Evolutionary conservation across 2,797 vertebrate genomes (phyloP).

Genomic region (Novumbra hubbsi): DNA sequence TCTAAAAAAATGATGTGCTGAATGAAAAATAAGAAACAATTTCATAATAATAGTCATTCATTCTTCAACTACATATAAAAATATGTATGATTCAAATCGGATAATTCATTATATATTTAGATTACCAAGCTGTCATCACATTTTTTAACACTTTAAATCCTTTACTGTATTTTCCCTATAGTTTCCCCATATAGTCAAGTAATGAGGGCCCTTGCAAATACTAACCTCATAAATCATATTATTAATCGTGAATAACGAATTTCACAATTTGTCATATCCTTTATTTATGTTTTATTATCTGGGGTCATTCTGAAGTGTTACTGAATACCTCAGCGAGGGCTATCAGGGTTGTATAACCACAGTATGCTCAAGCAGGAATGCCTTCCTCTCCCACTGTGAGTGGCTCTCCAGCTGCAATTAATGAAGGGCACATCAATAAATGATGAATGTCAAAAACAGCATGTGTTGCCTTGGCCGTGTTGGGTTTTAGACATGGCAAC

Average conservation of each 20-base stretch:
- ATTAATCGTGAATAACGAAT: too few relatives aligned
- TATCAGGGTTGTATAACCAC: slow-evolving; percentile 60
- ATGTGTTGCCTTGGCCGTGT: slow-evolving; percentile 62
- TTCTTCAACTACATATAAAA: background rate
- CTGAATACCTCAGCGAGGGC: slow-evolving; percentile 43
- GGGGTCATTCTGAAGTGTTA: too few relatives aligned
- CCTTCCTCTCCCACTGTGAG: slow-evolving; percentile 51
- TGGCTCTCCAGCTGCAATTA: slow-evolving; percentile 72
- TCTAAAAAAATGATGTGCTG: background rate
- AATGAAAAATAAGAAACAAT: background rate
- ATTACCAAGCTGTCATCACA: background rate
- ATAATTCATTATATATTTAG: background rate
- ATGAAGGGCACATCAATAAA: slow-evolving; percentile 74
- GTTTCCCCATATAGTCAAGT: too few relatives aligned
- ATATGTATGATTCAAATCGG: background rate
- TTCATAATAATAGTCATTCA: background rate
- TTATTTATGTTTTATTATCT: too few relatives aligned
- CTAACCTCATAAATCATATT: too few relatives aligned
- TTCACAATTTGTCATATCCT: too few relatives aligned
- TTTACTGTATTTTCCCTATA: too few relatives aligned
- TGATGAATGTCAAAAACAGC: slow-evolving; percentile 81
- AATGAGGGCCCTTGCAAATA: too few relatives aligned
- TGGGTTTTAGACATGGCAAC: slow-evolving; percentile 53
- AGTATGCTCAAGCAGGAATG: slow-evolving; percentile 52
- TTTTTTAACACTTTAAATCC: background rate